phyloP scores from a whole-genome alignment of 2,888 invertebrate species.

The Diploptera punctata region DNA sequence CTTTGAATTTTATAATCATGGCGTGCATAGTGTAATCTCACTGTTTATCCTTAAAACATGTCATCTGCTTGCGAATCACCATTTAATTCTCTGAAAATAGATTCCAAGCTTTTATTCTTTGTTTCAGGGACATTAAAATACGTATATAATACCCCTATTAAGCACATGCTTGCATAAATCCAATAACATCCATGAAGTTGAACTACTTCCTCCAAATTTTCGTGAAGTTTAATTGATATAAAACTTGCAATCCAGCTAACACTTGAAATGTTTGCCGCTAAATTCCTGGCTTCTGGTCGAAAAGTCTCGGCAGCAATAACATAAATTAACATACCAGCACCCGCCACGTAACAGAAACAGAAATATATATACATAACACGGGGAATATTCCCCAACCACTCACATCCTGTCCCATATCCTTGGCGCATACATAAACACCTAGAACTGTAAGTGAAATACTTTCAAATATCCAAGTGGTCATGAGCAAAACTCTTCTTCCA shows the following conservation, averaged over 20 bases:
- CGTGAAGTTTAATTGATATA: conserved; percentile 55
- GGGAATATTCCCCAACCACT: conserved; percentile 25
- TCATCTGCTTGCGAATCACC: too few species aligned
- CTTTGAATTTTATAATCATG: too few species aligned
- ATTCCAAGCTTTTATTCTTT: conserved; percentile 54
- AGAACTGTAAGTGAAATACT: conserved; percentile 48
- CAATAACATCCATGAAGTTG: conserved; percentile 56
- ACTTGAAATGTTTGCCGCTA: conserved; percentile 39
- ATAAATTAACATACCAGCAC: conserved; percentile 30
- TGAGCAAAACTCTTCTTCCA: conserved; percentile 56
- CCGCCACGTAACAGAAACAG: conserved; percentile 23
- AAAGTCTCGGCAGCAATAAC: conserved; percentile 37
- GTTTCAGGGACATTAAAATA: conserved; percentile 57
- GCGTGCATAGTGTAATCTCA: too few species aligned
- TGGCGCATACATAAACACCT: conserved; percentile 49
- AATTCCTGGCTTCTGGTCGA: conserved; percentile 18
- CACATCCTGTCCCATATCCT: conserved; percentile 31
- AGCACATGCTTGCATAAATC: conserved; percentile 53
- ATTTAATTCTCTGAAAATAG: conserved; percentile 52
- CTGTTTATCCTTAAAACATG: too few species aligned
- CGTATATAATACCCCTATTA: conserved; percentile 51
- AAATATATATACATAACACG: conserved; percentile 22
- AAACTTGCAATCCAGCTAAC: conserved; percentile 50
- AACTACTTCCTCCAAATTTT: conserved; percentile 52
- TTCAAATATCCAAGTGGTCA: conserved; percentile 53